Evolutionary conservation across 2,888 invertebrate genomes (phyloP), one percentile per base, ranked within the genome.

Genomic region (Perithous albicinctus): DNA sequence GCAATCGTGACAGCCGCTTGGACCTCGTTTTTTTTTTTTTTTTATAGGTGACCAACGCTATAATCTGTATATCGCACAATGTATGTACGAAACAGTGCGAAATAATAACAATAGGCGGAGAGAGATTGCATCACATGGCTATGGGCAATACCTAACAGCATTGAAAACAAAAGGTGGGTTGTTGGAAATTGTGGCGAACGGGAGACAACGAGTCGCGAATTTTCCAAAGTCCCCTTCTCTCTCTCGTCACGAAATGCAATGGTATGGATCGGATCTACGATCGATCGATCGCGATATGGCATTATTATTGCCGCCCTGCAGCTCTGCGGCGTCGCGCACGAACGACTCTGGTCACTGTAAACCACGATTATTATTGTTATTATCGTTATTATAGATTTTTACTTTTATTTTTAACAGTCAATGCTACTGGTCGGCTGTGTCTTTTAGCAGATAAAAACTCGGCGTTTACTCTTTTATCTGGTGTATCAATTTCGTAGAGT

Each of bases 291-390:
- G 70, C 48, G 69, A 83, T 83, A 85, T 83, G n/a, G 85, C 84
- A 86, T 69, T 84, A 86, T 83, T 83, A 84, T 85, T 86, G 85
- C 82, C 72, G 78, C 80, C 66, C 83, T 70, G 79, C 82, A 69
- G 56, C 69, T 56, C 73, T 76, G 77, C 78, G 59, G 67, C 84
- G 87, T 88, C 84, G 82, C 88, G 88, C 88, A 87, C 88, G 88
- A 88, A 85, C 83, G 87, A 84, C 83, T 86, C 75, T 82, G 88
- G 85, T 84, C 86, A 54, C 69, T 51, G 48, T 46, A 35, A n/a
- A 10, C 32, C 46, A 61, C 46, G 18, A 63, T 35, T 61, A 70
- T 77, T 32, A 18, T 63, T 51, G n/a, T 63, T 51, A 26, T 64
- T 29, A 10, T 54, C 63, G n/a, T 64, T 26, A n/a, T 41, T 43